Evolutionary conservation across 2,888 invertebrate species (phyloP).

Genomic region (Trichacis sp.): DNA sequence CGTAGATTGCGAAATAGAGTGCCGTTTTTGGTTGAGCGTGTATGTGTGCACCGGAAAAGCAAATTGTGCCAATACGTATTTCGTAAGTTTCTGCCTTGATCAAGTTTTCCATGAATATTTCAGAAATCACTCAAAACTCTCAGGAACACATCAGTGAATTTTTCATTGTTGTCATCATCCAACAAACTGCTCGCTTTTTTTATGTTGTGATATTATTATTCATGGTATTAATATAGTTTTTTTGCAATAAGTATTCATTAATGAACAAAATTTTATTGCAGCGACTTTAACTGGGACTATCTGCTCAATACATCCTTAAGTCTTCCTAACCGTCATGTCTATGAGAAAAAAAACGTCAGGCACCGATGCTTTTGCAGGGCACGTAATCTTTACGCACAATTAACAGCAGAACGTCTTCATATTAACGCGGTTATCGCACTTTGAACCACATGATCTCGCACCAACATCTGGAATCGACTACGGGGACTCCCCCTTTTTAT

Average conservation of each 20-base stretch:
- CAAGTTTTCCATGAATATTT: too few species aligned
- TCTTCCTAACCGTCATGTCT: slow-evolving; percentile 8
- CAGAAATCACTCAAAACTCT: too few species aligned
- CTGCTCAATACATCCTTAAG: too few species aligned
- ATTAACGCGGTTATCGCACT: slow-evolving; percentile 45
- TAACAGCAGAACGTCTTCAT: slow-evolving; percentile 34
- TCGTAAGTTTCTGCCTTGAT: too few species aligned
- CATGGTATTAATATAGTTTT: too few species aligned
- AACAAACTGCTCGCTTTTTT: too few species aligned
- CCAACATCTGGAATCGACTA: slow-evolving; percentile 33
- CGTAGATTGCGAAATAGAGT: slow-evolving; percentile 44
- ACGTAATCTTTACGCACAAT: slow-evolving; percentile 39
- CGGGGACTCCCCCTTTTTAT: slow-evolving; percentile 37
- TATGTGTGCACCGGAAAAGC: slow-evolving; percentile 12
- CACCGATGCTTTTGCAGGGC: slow-evolving; percentile 37
- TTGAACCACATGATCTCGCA: slow-evolving; percentile 40
- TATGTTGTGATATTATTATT: too few species aligned
- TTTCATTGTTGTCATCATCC: too few species aligned
- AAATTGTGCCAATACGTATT: too few species aligned
- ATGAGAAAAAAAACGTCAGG: slow-evolving; percentile 38
- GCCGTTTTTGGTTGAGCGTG: slow-evolving; percentile 33
- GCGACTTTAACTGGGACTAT: too few species aligned
- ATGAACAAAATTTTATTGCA: too few species aligned
- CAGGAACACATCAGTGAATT: not conserved
- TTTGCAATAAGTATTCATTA: too few species aligned